Conservation (phyloP, 2,113 vertebrate species). For the Callionymus lyra region DNA sequence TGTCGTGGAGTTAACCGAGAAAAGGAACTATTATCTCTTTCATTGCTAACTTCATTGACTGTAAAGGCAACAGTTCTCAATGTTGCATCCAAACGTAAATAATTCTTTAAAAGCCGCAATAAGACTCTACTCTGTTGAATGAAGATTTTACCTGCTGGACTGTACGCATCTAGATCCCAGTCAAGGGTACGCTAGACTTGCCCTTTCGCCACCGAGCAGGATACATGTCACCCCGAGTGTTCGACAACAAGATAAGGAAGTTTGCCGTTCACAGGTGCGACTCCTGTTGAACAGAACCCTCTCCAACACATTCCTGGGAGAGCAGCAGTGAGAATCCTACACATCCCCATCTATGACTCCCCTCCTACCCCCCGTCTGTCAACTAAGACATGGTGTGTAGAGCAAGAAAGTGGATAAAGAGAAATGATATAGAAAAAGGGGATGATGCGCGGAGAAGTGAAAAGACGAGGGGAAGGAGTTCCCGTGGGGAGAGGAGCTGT, state of each 20-base stretch:
- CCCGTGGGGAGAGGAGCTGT: slow-evolving; percentile 58
- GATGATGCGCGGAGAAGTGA: slow-evolving; percentile 30
- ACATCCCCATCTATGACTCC: slow-evolving; percentile 1
- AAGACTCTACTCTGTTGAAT: slow-evolving; percentile 12
- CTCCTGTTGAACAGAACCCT: slow-evolving; percentile 14
- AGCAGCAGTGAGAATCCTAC: slow-evolving; percentile 19
- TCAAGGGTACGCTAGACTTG: slow-evolving; percentile 40
- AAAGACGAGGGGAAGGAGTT: slow-evolving; percentile 42
- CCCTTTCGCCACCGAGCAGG: slow-evolving; percentile 24
- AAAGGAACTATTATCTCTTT: too few relatives aligned
- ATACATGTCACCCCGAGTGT: slow-evolving; percentile 50
- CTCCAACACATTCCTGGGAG: slow-evolving; percentile 37
- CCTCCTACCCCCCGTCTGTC: slow-evolving; percentile 17
- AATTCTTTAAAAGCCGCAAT: too few relatives aligned
- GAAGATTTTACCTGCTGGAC: slow-evolving; percentile 21
- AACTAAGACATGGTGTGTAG: slow-evolving; percentile 12
- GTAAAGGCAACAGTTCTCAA: too few relatives aligned
- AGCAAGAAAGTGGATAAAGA: slow-evolving; percentile 38
- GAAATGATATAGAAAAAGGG: slow-evolving; percentile 33
- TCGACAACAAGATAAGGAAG: slow-evolving; percentile 48
- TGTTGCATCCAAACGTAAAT: too few relatives aligned
- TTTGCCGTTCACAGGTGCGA: slow-evolving; percentile 47
- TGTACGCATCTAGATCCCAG: slow-evolving; percentile 33
- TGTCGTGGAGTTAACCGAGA: too few relatives aligned
- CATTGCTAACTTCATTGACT: too few relatives aligned